Evolutionary conservation across 2,888 invertebrate genomes (phyloP).

Genomic region (Erpobdella octoculata): DNA sequence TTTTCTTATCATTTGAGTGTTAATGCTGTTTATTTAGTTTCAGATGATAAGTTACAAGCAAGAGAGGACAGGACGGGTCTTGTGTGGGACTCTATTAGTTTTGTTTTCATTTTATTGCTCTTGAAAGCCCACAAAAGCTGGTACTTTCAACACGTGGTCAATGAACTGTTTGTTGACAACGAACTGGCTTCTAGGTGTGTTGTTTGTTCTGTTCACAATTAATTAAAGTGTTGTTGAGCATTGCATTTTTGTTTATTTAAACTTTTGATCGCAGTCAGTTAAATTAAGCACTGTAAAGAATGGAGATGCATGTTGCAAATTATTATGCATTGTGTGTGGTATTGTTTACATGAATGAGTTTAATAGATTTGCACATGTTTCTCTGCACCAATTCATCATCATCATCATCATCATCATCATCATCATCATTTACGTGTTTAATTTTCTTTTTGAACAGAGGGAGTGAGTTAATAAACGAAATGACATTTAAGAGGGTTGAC

Average conservation of each 20-base stretch:
- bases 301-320: too few species aligned
- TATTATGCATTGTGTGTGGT: too few species aligned
- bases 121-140: conserved; percentile 83
- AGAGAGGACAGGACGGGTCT: conserved; percentile 65
- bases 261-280: too few species aligned
- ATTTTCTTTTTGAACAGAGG: conserved; percentile 67
- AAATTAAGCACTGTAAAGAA: too few species aligned
- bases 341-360: too few species aligned
- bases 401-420: neutral
- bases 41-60: too few species aligned
- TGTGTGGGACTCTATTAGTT: conserved; percentile 80
- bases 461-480: conserved; percentile 85
- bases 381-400: neutral
- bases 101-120: conserved; percentile 74
- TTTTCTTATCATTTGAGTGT: too few species aligned
- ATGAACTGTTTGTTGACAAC: conserved; percentile 88
- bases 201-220: neutral
- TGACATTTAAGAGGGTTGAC: conserved; percentile 77
- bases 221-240: neutral
- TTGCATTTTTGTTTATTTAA: neutral
- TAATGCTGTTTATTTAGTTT: too few species aligned
- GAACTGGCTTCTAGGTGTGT: conserved; percentile 75
- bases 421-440: too few species aligned
- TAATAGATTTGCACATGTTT: too few species aligned
- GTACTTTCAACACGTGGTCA: conserved; percentile 92